Percentiles rank a stretch among this genome's conserved stretches.
phyloP scores from a whole-genome alignment of 1,140 invertebrate genomes.

The Ephestia elutella region DNA sequence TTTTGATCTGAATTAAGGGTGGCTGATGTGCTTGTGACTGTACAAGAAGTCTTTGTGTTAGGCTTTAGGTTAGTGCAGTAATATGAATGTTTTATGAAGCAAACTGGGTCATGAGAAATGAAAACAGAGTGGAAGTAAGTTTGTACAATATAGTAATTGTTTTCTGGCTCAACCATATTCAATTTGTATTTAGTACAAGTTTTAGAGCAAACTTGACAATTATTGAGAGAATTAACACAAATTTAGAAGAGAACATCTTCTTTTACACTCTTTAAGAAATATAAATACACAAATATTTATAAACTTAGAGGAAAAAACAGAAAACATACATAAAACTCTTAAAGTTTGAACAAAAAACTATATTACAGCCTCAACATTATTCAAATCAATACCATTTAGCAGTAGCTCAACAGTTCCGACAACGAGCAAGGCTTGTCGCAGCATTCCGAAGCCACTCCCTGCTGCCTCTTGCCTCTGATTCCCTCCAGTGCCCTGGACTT shows the following conservation, averaged over 20 bases:
- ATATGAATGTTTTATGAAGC: neutral
- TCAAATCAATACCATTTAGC: slow-evolving; percentile 8
- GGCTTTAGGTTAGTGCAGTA: too few relatives aligned
- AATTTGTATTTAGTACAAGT: too few relatives aligned
- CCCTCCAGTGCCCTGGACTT: neutral
- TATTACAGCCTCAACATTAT: neutral
- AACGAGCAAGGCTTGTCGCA: slow-evolving; percentile 31
- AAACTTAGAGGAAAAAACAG: neutral
- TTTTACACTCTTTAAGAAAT: too few relatives aligned
- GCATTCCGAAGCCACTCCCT: slow-evolving; percentile 25
- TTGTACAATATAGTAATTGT: too few relatives aligned
- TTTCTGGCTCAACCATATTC: too few relatives aligned
- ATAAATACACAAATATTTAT: too few relatives aligned
- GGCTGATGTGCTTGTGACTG: too few relatives aligned
- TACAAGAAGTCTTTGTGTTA: too few relatives aligned
- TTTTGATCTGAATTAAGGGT: too few relatives aligned
- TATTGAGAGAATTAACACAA: too few relatives aligned
- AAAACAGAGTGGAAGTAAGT: neutral
- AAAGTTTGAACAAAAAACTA: neutral
- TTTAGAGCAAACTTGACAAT: too few relatives aligned
- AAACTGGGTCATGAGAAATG: neutral
- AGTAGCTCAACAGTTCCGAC: slow-evolving; percentile 30
- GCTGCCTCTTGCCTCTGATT: slow-evolving; percentile 1
- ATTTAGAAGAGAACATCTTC: too few relatives aligned
- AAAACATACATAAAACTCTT: neutral